Evolutionary conservation across 1,140 invertebrate genomes (phyloP).

Genomic region (Hyphantria cunea): DNA sequence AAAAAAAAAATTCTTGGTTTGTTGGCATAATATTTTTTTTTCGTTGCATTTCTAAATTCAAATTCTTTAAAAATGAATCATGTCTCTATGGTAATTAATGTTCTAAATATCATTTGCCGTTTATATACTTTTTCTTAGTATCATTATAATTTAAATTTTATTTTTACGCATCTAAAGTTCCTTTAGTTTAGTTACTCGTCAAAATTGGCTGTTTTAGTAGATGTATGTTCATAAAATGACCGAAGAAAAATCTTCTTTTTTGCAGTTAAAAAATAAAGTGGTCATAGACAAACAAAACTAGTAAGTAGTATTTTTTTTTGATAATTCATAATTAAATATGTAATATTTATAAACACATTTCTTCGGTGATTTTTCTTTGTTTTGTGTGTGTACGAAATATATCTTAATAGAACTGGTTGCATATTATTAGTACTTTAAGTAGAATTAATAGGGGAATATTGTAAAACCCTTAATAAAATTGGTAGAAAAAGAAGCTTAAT

Average conservation of each 20-base stretch:
- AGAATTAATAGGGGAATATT: constrained; percentile 23
- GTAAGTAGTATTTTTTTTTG: neutral
- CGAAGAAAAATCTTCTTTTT: too few relatives aligned
- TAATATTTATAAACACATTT: neutral
- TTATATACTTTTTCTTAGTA: too few relatives aligned
- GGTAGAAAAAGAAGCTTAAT: constrained; percentile 1
- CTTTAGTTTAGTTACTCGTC: constrained; percentile 3
- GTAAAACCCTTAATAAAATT: constrained; percentile 20
- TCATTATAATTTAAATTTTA: too few relatives aligned
- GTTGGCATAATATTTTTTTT: too few relatives aligned
- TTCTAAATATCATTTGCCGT: too few relatives aligned
- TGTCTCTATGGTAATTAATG: too few relatives aligned
- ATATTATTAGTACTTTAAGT: constrained; percentile 6
- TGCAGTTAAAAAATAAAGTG: too few relatives aligned
- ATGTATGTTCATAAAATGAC: too few relatives aligned
- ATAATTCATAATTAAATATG: neutral
- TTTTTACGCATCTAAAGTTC: constrained; percentile 5
- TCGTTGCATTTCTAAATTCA: too few relatives aligned
- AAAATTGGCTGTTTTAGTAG: constrained; percentile 18
- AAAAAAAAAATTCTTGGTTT: too few relatives aligned
- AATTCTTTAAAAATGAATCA: too few relatives aligned
- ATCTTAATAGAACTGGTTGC: constrained; percentile 5
- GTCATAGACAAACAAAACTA: too few relatives aligned
- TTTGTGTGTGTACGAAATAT: constrained; percentile 5
- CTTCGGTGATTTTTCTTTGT: neutral